phyloP scores from a whole-genome alignment of 2,113 vertebrate genomes.

The Pantherophis guttatus region DNA sequence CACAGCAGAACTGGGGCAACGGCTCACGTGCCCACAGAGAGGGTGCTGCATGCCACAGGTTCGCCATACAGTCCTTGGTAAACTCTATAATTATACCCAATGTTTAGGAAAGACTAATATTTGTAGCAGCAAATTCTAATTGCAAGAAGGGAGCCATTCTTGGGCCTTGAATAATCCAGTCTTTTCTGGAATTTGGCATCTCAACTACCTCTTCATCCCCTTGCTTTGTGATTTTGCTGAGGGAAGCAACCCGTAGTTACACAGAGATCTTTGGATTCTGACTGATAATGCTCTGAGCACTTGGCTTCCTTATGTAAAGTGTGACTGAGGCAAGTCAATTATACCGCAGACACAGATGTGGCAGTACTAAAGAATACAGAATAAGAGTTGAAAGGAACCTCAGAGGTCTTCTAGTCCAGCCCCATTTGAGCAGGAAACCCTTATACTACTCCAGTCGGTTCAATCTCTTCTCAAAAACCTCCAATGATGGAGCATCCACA shows the following conservation, averaged over 20 bases:
- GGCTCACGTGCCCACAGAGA: too few relatives aligned
- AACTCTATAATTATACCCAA: neutral
- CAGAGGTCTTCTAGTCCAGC: neutral
- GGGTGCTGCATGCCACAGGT: too few relatives aligned
- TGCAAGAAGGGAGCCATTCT: neutral
- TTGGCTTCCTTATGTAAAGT: neutral
- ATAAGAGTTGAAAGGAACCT: neutral
- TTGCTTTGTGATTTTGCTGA: neutral
- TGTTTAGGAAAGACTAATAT: neutral
- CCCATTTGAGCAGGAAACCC: neutral
- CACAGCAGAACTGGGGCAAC: too few relatives aligned
- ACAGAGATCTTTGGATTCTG: neutral
- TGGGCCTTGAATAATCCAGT: neutral
- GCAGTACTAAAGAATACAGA: too few relatives aligned
- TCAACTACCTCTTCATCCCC: too few relatives aligned
- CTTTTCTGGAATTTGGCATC: neutral
- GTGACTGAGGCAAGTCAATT: neutral
- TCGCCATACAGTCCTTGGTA: neutral
- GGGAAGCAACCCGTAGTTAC: too few relatives aligned
- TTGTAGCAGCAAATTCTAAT: neutral
- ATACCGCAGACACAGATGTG: neutral
- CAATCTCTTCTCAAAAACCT: neutral
- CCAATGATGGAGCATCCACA: neutral
- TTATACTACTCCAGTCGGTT: neutral
- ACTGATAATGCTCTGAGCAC: neutral